Conservation (phyloP, 1,140 invertebrate genomes). For the Chironomus tepperi region DNA sequence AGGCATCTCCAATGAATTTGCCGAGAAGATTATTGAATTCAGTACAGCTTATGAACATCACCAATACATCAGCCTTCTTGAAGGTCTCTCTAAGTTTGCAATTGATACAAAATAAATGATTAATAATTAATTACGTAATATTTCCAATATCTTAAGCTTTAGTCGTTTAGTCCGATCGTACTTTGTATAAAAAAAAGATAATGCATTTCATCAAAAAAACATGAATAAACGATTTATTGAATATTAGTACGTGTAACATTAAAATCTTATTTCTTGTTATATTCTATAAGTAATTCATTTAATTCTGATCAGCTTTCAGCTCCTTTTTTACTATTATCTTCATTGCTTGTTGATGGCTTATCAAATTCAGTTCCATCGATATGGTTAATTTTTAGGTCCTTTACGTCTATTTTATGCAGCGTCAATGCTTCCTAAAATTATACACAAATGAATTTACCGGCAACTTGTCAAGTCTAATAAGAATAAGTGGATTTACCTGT, state of each 20-base stretch:
- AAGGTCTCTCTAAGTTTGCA: constrained; percentile 77
- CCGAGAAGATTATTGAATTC: constrained; percentile 72
- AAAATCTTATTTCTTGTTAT: not conserved
- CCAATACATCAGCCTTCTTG: constrained; percentile 76
- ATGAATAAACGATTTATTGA: not conserved
- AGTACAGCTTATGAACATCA: constrained; percentile 85
- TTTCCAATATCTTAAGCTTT: constrained; percentile 17
- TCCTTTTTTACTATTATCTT: not conserved
- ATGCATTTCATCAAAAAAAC: not conserved
- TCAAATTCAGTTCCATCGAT: constrained; percentile 15
- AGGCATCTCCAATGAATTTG: constrained; percentile 85
- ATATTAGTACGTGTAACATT: not conserved
- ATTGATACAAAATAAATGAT: constrained; percentile 47
- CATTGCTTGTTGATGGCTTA: not conserved
- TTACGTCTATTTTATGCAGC: not conserved
- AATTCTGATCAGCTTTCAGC: not conserved
- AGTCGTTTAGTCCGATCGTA: not conserved
- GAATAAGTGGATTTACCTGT: constrained; percentile 53
- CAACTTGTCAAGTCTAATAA: not conserved
- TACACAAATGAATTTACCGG: not conserved
- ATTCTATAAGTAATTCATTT: not conserved
- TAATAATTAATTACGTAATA: not conserved
- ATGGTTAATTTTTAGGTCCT: not conserved
- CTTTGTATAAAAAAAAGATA: not conserved
- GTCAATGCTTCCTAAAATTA: not conserved